Base-by-base conservation (phyloP, 1,140 invertebrate species). In the Hestina assimilis region DNA sequence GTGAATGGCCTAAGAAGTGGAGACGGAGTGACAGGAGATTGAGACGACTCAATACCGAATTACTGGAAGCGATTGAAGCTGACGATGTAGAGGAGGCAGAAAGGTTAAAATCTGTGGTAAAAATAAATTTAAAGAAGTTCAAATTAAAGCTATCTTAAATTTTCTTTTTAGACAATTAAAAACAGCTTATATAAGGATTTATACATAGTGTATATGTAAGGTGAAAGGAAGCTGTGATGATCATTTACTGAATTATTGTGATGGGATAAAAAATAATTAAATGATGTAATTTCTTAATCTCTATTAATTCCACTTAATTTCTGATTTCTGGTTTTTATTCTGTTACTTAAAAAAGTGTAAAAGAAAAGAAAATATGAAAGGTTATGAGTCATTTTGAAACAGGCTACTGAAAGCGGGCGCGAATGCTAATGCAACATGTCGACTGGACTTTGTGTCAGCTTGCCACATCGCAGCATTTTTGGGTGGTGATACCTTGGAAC, bases 381-480 rank as follows among this genome's bases (percentile, higher is more conserved):
- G n/a, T n/a, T n/a, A n/a, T n/a, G n/a, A n/a, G n/a, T n/a, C n/a
- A n/a, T n/a, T n/a, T n/a, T n/a, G n/a, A 26, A 23, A 17, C 56
- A 90, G 90, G 56, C 56, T 84, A 1, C 63, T 90, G 1, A 75
- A 85, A 40, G 66, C 71, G 0, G 89, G 89, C 0, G 89, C 89
- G 0, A 87, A 79, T 43, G 74, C 82, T 0, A 88, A 90, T 47
- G 86, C 89, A n/a, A 89, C 86, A 38, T 90, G 90, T 48, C 76
- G 83, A 1, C 38, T 77, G 12, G 78, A 68, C 43, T 59, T 79
- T 14, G 79, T 89, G 1, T 89, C 89, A 3, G 88, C 86, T 0
- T 82, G 83, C 47, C 89, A 90, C 61, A 43, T 83, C n/a, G 86
- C 89, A 0, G 83, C 85, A 0, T 51, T 85, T 1, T 55, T 55